Conservation (phyloP, 2,888 invertebrate genomes). For the Chymomyza caudatula region DNA sequence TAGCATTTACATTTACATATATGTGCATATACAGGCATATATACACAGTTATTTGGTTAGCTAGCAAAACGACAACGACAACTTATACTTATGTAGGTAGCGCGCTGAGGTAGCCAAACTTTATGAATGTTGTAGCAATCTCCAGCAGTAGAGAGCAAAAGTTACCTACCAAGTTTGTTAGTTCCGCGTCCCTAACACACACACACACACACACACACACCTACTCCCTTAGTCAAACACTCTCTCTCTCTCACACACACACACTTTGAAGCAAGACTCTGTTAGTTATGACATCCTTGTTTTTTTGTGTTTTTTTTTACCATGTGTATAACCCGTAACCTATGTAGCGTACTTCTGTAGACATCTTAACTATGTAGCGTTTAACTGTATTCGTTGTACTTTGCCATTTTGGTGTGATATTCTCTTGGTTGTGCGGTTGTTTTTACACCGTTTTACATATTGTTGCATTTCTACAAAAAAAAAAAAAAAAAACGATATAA, state of each 20-base stretch:
- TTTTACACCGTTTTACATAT: conserved; percentile 69
- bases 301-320: not conserved
- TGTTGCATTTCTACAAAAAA: conserved; percentile 64
- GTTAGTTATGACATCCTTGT: conserved; percentile 24
- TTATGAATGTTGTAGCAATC: conserved; percentile 66
- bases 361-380: not conserved
- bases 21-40: not conserved
- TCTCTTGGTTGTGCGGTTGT: conserved; percentile 75
- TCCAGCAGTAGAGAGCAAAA: not conserved
- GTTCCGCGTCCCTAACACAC: conserved; percentile 47
- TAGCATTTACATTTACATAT: conserved; percentile 14
- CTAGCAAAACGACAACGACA: conserved; percentile 69
- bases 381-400: conserved; percentile 62
- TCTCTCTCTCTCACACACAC: conserved; percentile 2
- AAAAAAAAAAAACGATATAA: conserved; percentile 10
- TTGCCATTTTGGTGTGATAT: conserved; percentile 74
- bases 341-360: not conserved
- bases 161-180: conserved; percentile 59
- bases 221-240: conserved; percentile 4
- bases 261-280: conserved; percentile 15
- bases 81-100: conserved; percentile 52
- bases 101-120: conserved; percentile 66
- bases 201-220: conserved; percentile 9
- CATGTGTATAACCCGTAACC: too few species aligned
- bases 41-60: conserved; percentile 64